phyloP scores from a whole-genome alignment of 92 coral and sea anemone genomes.

The Siderastrea radians region DNA sequence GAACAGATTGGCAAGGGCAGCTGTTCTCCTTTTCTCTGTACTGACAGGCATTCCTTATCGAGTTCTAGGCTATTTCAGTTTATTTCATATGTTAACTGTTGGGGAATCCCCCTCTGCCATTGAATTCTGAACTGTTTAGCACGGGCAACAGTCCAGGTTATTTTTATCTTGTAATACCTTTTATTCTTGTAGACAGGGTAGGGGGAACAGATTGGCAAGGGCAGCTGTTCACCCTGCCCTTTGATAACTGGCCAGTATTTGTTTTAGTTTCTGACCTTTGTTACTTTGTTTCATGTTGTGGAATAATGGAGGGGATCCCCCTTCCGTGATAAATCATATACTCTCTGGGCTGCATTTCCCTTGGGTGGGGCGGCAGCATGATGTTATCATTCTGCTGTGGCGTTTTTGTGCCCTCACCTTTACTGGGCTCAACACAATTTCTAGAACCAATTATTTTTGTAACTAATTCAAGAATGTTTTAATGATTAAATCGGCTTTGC shows the following conservation, averaged over 20 bases:
- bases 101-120: slow-evolving; percentile 4
- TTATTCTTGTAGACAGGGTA: too few relatives aligned
- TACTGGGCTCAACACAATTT: slow-evolving; percentile 17
- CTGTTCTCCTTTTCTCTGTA: neutral
- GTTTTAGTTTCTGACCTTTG: neutral
- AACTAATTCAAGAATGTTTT: neutral
- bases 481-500: slow-evolving; percentile 1
- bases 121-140: neutral
- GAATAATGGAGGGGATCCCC: neutral
- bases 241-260: neutral
- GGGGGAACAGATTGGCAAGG: neutral
- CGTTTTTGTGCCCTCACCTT: slow-evolving; percentile 3
- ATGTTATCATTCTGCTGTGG: slow-evolving; percentile 7
- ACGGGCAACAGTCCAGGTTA: too few relatives aligned
- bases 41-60: neutral
- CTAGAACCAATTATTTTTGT: neutral
- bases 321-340: neutral
- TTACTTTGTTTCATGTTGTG: neutral
- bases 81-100: neutral
- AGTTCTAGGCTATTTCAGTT: neutral
- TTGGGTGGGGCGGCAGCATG: slow-evolving; percentile 20
- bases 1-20: too few relatives aligned
- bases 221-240: neutral
- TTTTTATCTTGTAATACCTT: too few relatives aligned
- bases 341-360: slow-evolving; percentile 16